phyloP scores from a whole-genome alignment of 2,888 invertebrate genomes.

The Anarsia innoxiella region DNA sequence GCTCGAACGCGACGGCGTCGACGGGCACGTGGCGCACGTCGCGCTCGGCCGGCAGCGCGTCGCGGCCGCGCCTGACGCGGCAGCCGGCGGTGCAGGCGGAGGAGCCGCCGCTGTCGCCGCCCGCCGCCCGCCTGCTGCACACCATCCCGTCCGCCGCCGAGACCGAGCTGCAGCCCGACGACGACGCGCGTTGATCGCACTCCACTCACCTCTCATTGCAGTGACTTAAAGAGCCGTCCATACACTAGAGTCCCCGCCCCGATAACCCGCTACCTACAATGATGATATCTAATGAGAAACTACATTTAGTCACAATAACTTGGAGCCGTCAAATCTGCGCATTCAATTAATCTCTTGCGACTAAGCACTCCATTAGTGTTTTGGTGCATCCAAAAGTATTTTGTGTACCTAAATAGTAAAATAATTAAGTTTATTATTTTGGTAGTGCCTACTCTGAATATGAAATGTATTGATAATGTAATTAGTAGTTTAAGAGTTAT shows the following conservation, averaged over 20 bases:
- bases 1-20: conserved; percentile 90
- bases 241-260: conserved; percentile 23
- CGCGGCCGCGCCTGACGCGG: conserved; percentile 84
- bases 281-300: no score
- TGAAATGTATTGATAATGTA: no score
- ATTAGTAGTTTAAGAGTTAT: no score
- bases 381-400: no score
- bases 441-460: no score
- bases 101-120: conserved; percentile 80
- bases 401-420: no score
- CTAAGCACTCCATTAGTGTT: no score
- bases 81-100: conserved; percentile 88
- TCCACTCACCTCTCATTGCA: conserved; percentile 16
- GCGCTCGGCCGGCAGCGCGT: conserved; percentile 81
- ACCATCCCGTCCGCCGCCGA: conserved; percentile 62
- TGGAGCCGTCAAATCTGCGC: no score
- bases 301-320: no score
- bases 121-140: conserved; percentile 39
- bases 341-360: no score
- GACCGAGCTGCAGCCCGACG: conserved; percentile 46
- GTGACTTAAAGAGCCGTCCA: conserved; percentile 42
- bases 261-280: no score
- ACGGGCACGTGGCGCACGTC: conserved; percentile 94
- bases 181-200: conserved; percentile 33
- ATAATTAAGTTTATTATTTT: no score